These are phyloP conservation scores for Drosophila kanapiae DNA, from an alignment of 1,140 invertebrate genomes.

Conservation along the genomic window DNA sequence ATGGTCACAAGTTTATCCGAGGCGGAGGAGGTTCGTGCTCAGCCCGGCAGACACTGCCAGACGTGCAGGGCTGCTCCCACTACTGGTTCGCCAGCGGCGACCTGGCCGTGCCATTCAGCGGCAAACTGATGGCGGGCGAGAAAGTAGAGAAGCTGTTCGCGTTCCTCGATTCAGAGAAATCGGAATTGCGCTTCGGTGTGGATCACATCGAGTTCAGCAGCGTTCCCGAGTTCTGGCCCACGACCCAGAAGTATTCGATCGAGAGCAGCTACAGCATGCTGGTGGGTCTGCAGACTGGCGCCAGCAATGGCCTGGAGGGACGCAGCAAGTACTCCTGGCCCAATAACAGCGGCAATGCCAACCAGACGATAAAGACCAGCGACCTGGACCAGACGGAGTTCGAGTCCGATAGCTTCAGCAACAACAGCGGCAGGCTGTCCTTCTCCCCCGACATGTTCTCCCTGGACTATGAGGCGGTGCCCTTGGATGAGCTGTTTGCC, in stretches of 20 bases:
- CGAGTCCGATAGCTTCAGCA: slow-evolving; percentile 64
- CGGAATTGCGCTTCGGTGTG: slow-evolving; percentile 69
- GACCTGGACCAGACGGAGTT: slow-evolving; percentile 75
- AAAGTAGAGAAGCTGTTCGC: slow-evolving; percentile 71
- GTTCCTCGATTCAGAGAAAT: slow-evolving; percentile 52
- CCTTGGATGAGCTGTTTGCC: slow-evolving; percentile 73
- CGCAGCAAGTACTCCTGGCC: slow-evolving; percentile 80
- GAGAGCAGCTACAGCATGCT: slow-evolving; percentile 82
- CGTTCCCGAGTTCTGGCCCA: slow-evolving; percentile 63
- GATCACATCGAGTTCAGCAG: slow-evolving; percentile 75
- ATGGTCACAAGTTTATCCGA: slow-evolving; percentile 62
- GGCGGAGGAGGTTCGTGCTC: not conserved
- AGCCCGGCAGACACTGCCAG: slow-evolving; percentile 25
- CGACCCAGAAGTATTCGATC: slow-evolving; percentile 72
- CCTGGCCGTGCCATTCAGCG: slow-evolving; percentile 74
- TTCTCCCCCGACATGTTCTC: slow-evolving; percentile 72
- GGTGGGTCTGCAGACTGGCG: slow-evolving; percentile 74
- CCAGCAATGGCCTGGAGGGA: slow-evolving; percentile 74
- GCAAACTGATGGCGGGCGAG: slow-evolving; percentile 54
- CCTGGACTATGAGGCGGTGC: slow-evolving; percentile 66
- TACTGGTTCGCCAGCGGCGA: slow-evolving; percentile 82
- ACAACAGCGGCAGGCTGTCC: slow-evolving; percentile 63
- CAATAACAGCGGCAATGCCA: slow-evolving; percentile 39
- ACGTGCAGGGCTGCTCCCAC: slow-evolving; percentile 67
- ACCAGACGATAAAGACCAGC: slow-evolving; percentile 71